Evolutionary conservation across 2,113 vertebrate genomes (phyloP).

Genomic region (Nycticebus coucang): DNA sequence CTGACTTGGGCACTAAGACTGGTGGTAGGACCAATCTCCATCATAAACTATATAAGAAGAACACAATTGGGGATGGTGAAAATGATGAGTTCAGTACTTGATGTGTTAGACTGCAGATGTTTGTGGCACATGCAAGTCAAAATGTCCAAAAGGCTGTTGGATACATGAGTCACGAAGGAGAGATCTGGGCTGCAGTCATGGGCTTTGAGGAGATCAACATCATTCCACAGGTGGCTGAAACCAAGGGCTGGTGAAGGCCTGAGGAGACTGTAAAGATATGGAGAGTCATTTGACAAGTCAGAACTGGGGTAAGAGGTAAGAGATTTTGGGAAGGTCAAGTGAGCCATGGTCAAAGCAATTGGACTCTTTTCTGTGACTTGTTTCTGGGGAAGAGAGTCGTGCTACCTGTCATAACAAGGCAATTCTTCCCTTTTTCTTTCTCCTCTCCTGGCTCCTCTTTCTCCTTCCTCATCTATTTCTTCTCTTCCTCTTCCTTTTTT

Average conservation of each 20-base stretch:
- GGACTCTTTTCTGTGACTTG: not conserved
- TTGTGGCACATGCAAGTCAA: not conserved
- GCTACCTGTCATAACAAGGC: not conserved
- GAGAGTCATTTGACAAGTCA: not conserved
- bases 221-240: not conserved
- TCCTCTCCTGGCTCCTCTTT: not conserved
- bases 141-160: not conserved
- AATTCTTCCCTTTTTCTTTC: not conserved
- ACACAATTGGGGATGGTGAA: not conserved
- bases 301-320: not conserved
- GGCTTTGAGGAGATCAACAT: not conserved
- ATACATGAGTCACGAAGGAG: not conserved
- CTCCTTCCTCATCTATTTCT: not conserved
- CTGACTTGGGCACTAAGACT: not conserved
- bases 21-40: not conserved
- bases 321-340: not conserved
- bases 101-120: not conserved
- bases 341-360: not conserved
- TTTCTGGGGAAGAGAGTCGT: not conserved
- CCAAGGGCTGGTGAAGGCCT: not conserved
- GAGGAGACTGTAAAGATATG: not conserved
- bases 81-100: not conserved
- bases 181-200: not conserved
- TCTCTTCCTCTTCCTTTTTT: not conserved
- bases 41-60: not conserved